Evolutionary conservation across 1,140 invertebrate species (phyloP), one percentile per base, ranked within the genome.

Genomic region (Rhagoletis pomonella): DNA sequence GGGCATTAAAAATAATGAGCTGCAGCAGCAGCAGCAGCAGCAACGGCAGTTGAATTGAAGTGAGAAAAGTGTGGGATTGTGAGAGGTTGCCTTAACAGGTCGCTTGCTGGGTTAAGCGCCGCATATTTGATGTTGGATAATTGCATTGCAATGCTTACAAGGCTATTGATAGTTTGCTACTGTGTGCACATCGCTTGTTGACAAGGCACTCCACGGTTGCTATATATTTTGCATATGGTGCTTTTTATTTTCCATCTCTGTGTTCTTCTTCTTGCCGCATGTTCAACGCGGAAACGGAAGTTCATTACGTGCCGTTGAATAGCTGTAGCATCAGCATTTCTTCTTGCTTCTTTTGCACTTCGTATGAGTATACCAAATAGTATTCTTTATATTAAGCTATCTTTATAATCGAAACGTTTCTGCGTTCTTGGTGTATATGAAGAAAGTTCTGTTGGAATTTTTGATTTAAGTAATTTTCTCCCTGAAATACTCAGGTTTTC

Each of bases 121-220:
- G 73, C 47, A 81, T 55, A 55, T 81, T 81, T 81, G 73, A 7
- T 81, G 73, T 50, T 81, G 73, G 73, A 81, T 81, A 81, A 81
- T 81, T 81, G 73, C 47, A 81, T 81, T 81, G 73, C 73, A 55
- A 81, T 81, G n/a, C 44, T 10, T 50, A 55, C 47, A 55, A 81
- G 47, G 44, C 69, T 50, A 81, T 81, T 58, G 17, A 42, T 19
- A 10, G 47, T 19, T 29, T 7, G 44, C 55, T 17, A 50, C 1
- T 29, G 14, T 14, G 44, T 17, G 47, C 44, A 2, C 50, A 55
- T 5, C 50, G 17, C 47, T 58, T 55, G 73, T 81, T 81, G 47
- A 9, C 50, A 55, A 47, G 69, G 6, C 17, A 44, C 7, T 69
- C 39, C 29, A 44, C 44, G 47, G 5, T 42, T 29, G 29, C 29